A percentile compares a stretch with the other conserved stretches of the same genome.
Evolutionary conservation across 2,797 vertebrate genomes (phyloP).

Genomic region (Orestias chungarensis): DNA sequence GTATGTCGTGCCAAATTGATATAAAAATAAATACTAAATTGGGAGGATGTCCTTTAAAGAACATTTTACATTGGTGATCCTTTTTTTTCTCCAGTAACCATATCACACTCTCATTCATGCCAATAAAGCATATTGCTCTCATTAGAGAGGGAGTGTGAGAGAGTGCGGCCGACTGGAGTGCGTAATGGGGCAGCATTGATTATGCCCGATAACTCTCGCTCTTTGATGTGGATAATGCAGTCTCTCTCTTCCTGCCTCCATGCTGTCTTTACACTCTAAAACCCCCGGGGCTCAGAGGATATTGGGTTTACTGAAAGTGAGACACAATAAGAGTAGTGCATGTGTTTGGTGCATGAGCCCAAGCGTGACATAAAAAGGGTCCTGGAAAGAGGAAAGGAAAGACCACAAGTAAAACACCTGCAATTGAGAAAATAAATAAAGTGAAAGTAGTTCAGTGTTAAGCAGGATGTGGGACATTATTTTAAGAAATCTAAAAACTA

Average conservation of each 20-base stretch:
- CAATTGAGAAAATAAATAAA: neutral
- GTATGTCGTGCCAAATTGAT: neutral
- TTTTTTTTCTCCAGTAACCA: slow-evolving; percentile 37
- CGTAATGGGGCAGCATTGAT: slow-evolving; percentile 83
- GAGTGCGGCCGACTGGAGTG: slow-evolving; percentile 43
- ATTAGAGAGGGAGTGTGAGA: slow-evolving; percentile 40
- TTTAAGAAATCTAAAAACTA: neutral
- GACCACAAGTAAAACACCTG: neutral
- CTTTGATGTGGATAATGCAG: slow-evolving; percentile 85
- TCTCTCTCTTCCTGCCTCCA: slow-evolving; percentile 71
- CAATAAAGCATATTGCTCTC: slow-evolving; percentile 65
- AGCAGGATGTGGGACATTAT: neutral
- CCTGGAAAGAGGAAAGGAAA: neutral
- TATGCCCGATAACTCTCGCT: slow-evolving; percentile 81
- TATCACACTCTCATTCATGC: slow-evolving; percentile 45
- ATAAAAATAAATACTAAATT: neutral
- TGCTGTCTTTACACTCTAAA: slow-evolving; percentile 72
- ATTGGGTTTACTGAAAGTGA: slow-evolving; percentile 71
- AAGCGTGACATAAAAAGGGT: slow-evolving; percentile 28
- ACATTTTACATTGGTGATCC: slow-evolving; percentile 15
- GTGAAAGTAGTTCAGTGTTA: neutral
- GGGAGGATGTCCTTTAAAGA: neutral
- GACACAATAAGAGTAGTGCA: slow-evolving; percentile 15
- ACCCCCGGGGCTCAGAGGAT: slow-evolving; percentile 75
- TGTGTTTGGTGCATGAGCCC: slow-evolving; percentile 10